These are phyloP conservation scores for Cancer borealis DNA, from an alignment of 2,888 invertebrate species.

Conservation along the genomic window DNA sequence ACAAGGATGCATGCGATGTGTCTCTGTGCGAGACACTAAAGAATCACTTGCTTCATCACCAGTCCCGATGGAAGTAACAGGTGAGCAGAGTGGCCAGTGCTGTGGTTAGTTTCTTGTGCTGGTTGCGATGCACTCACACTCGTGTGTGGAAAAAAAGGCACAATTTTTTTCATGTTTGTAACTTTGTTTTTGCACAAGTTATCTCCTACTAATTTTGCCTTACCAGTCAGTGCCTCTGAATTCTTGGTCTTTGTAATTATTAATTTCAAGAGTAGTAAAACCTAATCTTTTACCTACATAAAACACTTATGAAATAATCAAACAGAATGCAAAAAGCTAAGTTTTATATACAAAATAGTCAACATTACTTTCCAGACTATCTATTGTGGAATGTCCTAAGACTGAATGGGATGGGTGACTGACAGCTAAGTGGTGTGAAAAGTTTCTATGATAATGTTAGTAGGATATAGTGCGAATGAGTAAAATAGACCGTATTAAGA, in stretches of 20 bases:
- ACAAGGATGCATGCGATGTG: not conserved
- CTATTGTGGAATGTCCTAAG: not conserved
- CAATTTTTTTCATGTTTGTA: not conserved
- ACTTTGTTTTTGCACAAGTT: not conserved
- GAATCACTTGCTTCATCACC: not conserved
- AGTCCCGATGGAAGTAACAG: not conserved
- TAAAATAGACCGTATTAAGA: no score
- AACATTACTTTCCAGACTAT: not conserved
- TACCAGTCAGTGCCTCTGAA: not conserved
- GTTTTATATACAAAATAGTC: not conserved
- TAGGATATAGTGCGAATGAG: no score
- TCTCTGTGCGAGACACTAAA: not conserved
- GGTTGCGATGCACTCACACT: not conserved
- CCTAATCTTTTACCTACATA: not conserved
- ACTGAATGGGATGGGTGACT: not conserved
- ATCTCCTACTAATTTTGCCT: not conserved
- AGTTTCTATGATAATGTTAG: not conserved
- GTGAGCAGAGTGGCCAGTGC: not conserved
- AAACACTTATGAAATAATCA: not conserved
- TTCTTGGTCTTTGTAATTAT: not conserved
- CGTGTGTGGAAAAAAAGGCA: constrained; percentile 1
- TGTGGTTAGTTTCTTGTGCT: not conserved
- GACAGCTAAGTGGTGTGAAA: not conserved
- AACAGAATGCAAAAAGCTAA: not conserved
- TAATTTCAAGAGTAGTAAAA: not conserved